Base-by-base conservation (phyloP, 2,797 vertebrate genomes). In the Dendrocincla tyrannina region DNA sequence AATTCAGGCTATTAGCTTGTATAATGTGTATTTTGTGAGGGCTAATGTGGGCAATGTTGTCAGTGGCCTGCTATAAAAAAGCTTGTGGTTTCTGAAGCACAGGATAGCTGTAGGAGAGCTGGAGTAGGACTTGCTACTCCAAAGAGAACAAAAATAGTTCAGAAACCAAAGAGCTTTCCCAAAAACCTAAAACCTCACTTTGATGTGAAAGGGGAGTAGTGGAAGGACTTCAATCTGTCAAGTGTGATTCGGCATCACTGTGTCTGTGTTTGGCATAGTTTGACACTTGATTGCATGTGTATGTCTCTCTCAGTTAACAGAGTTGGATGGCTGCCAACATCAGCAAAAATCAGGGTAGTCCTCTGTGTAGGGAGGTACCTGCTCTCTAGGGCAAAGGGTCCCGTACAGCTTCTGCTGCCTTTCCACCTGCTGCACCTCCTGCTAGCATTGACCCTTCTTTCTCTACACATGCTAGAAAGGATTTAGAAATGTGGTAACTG, bases 381-480 rank as follows among this genome's bases (percentile, higher is more conserved):
- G 47, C 1, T 1, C 56, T 55, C 35, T 14, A 9, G 50, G 1
- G 11, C 12, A 19, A 6, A 9, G 32, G 8, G 30, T 77, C 66
- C 33, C 2, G 1, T 20, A 7, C 10, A 39, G 27, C 35, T 56
- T 37, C 60, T 53, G 44, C 68, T 72, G 41, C 14, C 1, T 27
- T 33, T 23, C 39, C 13, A 4, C 41, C 62, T 24, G 15, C 56
- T 66, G 53, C 2, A 2, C 7, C 39, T 88, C 23, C 33, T 66
- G 50, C 4, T 46, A 6, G 23, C 27, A 16, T 2, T 11, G 24
- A 24, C 15, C 32, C 30, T 53, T 77, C 64, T 52, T 93, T 35
- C 5, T 53, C 25, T 23, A 17, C 44, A 14, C 0, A 0, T 37
- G 14, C 64, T 67, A 63, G 33, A 42, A 52, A 24, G 60, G 27